phyloP scores from a whole-genome alignment of 2,888 invertebrate species.

The Cantharis rustica region DNA sequence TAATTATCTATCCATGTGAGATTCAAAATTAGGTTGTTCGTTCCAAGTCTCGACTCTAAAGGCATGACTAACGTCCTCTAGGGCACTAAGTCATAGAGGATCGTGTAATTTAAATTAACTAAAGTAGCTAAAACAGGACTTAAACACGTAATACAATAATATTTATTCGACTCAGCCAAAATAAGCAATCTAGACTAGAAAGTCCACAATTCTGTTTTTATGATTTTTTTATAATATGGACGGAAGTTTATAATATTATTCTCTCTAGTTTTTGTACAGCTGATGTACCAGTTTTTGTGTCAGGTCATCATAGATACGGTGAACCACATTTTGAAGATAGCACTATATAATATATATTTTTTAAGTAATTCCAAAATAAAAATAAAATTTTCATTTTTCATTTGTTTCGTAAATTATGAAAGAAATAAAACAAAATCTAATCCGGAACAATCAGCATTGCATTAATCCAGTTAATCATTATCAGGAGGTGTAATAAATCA shows the following conservation, averaged over 20 bases:
- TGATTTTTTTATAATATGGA: background rate
- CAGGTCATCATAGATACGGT: background rate
- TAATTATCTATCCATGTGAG: too few relatives aligned
- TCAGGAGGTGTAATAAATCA: background rate
- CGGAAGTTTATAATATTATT: background rate
- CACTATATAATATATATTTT: too few relatives aligned
- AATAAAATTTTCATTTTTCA: background rate
- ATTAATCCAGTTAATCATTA: background rate
- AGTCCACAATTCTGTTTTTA: background rate
- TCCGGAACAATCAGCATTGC: background rate
- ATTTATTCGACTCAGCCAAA: background rate
- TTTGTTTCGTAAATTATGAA: background rate
- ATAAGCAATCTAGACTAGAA: background rate
- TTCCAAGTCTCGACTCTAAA: too few relatives aligned
- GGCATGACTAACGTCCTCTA: too few relatives aligned
- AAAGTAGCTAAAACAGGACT: too few relatives aligned
- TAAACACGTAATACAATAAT: background rate
- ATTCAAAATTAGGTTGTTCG: too few relatives aligned
- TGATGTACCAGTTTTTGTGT: background rate
- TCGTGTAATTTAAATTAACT: too few relatives aligned
- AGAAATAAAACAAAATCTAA: background rate
- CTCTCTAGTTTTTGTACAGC: background rate
- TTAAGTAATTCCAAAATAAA: too few relatives aligned
- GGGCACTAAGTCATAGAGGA: too few relatives aligned
- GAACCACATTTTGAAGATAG: background rate